phyloP scores from a whole-genome alignment of 2,888 invertebrate species.

The Augiades crinisus region DNA sequence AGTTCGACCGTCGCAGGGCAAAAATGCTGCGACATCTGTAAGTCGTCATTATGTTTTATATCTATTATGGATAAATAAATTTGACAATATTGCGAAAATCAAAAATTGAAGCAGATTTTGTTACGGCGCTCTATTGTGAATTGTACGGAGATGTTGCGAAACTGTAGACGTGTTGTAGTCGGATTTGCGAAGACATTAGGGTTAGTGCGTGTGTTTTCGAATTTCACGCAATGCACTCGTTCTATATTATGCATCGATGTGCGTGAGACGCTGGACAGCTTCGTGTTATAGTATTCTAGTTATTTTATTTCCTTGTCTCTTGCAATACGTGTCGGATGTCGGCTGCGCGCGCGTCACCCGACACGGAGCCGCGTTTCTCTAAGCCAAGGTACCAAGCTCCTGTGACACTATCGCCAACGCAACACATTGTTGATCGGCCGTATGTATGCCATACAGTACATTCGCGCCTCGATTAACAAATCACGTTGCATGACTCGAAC shows the following conservation, averaged over 20 bases:
- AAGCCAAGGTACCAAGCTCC: slow-evolving; percentile 35
- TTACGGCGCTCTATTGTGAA: neutral
- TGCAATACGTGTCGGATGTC: slow-evolving; percentile 67
- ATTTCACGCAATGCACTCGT: slow-evolving; percentile 15
- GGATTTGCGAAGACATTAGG: neutral
- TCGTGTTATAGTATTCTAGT: slow-evolving; percentile 26
- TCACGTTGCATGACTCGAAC: slow-evolving; percentile 29
- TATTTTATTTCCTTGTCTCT: slow-evolving; percentile 61
- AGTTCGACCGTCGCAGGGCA: slow-evolving; percentile 56
- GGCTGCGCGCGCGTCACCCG: slow-evolving; percentile 57
- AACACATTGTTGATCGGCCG: too few species aligned
- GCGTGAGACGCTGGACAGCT: slow-evolving; percentile 6
- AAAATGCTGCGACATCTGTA: slow-evolving; percentile 64
- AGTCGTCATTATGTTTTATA: slow-evolving; percentile 38
- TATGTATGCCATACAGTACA: neutral
- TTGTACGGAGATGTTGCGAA: neutral
- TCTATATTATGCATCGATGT: slow-evolving; percentile 5
- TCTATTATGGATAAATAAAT: neutral
- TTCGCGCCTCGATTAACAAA: slow-evolving; percentile 8
- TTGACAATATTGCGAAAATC: neutral
- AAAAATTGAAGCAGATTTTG: too few species aligned
- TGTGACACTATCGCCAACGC: slow-evolving; percentile 30
- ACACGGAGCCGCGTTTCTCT: slow-evolving; percentile 53
- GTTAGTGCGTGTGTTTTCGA: slow-evolving; percentile 3
- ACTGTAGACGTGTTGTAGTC: neutral